Evolutionary conservation across 2,113 vertebrate genomes (phyloP), one percentile per base, ranked within the genome.

Genomic region (Amia ocellicauda): DNA sequence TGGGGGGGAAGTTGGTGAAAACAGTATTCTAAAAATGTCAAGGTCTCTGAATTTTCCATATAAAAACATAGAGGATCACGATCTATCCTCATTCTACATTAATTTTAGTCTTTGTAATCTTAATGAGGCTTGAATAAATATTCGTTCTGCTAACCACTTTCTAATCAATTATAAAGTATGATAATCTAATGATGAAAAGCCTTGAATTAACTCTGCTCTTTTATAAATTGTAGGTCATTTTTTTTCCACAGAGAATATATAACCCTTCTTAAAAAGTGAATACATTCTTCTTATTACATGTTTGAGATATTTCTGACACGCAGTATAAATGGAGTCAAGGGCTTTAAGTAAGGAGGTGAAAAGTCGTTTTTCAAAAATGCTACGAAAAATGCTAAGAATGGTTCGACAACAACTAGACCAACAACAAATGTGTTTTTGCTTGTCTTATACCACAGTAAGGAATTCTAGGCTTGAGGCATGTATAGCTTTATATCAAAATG

Each of bases 81-180:
- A 47, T 28, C 42, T n/a, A 31, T 4, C 45, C 22, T 52, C 36
- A 16, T 52, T 43, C 45, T 24, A 17, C 56, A 61, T 64, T 61
- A 54, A 64, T 61, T 68, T 63, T 58, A 29, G 24, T 36, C 62
- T 58, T 29, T 27, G 49, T 24, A 60, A 60, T 59, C 56, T 62
- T 68, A 68, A 72, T 72, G 56, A 68, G 58, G 66, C 61, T 51
- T 68, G 62, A 27, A 68, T 26, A 60, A 72, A 64, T 64, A 68
- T 55, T 57, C 64, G 8, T 54, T 63, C 64, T 36, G 51, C 56
- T 26, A 53, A 43, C 43, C 47, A 58, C 53, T 53, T 63, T 63
- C 61, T 68, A 68, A 64, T 64, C 66, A 65, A 61, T 57, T 41
- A 68, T 68, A 57, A 53, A 64, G 61, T 47, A 58, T 68, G 61